Base-by-base conservation (phyloP, 1,140 invertebrate species). In the Aphidius gifuensis region DNA sequence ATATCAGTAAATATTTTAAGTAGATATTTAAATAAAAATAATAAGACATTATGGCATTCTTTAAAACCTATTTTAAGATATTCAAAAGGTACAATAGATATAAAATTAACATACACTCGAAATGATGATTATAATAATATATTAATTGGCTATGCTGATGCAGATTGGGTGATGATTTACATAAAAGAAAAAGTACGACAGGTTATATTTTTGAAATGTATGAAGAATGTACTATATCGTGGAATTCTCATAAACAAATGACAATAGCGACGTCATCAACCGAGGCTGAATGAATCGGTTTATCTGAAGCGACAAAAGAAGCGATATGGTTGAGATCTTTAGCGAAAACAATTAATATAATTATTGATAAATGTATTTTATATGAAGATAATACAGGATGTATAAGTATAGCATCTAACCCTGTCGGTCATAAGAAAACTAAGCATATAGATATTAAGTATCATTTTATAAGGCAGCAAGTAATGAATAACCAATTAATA, bases 1-100 rank as follows among this genome's bases (percentile, higher is more conserved):
- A 47, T 42, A 59, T 39, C 62, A 40, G 44, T 59, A 9, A 59
- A 54, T 42, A 54, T 60, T 21, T 16, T 58, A 38, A 63, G 61
- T 47, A 58, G 55, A 58, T 63, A 63, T 63, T 6, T n/a, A 16
- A 53, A 50, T 42, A 55, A 64, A 54, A 64, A 64, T 59, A 64
- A 64, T 64, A 46, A 11, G 48, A 65, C 71, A 62, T 54, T 71
- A 60, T 70, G 68, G 69, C 42, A 71, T 68, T 68, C 63, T 40
- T 61, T 73, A 48, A 72, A 73, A 70, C 47, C 61, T 57, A 61
- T 71, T 42, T 45, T 71, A 42, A 70, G 68, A 62, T 72, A 75
- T 67, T 56, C 71, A n/a, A 72, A 72, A 64, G 73, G 73, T 23
- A 69, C 71, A 47, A 56, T 69, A 49, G 43, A 73, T 58, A 58